Conservation (phyloP, 2,797 vertebrate species). For the Perodicticus potto region DNA sequence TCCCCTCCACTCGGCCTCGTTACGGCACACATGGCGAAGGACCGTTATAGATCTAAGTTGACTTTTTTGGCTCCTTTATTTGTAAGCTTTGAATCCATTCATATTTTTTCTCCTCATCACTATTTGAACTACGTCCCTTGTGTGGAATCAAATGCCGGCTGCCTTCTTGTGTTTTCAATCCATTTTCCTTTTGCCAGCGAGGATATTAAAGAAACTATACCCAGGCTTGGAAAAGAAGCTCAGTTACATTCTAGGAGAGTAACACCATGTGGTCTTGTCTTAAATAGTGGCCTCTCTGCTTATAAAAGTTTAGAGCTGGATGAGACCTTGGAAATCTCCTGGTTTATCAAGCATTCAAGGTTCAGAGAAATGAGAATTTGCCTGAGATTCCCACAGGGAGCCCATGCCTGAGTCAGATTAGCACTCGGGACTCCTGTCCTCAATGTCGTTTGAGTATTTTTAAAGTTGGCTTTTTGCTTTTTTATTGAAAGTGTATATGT, state of each 20-base stretch:
- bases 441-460: background rate
- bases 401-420: background rate
- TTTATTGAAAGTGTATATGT: background rate
- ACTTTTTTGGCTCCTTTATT: background rate
- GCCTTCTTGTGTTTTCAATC: background rate
- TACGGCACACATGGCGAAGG: fast-evolving
- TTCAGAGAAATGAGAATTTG: background rate
- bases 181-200: background rate
- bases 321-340: background rate
- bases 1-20: background rate
- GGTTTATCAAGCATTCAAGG: fast-evolving
- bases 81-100: background rate
- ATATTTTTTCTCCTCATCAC: background rate
- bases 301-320: background rate
- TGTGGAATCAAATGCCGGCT: background rate
- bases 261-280: background rate
- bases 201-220: background rate
- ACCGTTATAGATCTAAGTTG: background rate
- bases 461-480: background rate
- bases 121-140: fast-evolving
- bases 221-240: background rate
- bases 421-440: background rate
- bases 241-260: background rate
- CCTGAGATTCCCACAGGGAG: fast-evolving
- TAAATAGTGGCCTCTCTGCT: background rate